Base-by-base conservation (phyloP, 2,888 invertebrate species). In the Apotomis betuletana region DNA sequence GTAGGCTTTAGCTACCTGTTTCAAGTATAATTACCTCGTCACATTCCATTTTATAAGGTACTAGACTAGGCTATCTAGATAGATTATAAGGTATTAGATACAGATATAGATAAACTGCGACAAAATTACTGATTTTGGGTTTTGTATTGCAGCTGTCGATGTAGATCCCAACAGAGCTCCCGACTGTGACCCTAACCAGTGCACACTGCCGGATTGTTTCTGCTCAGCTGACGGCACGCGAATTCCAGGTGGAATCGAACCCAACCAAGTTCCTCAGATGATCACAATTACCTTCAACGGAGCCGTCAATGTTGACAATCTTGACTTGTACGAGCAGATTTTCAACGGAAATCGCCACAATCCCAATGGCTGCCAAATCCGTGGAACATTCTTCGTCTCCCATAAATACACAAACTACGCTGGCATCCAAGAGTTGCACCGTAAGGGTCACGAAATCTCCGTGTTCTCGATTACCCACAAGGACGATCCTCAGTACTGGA, bases 361-460 rank as follows among this genome's bases (percentile, higher is more conserved):
- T 85, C 98, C 98, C 60, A 98, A 98, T 86, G 97, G 97, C 69
- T 98, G 98, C 86, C 96, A 96, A 85, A 96, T 98, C 85, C 96
- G 97, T 80, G 97, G 97, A 73, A 97, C 98, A 62, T 98, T 96
- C 95, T 98, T 98, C 88, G 97, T 97, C 0, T 97, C 97, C 0
- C 98, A 98, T 93, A 98, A 98, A 87, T 98, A 98, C 91, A 96
- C 96, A 76, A 98, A 98, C 90, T 98, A 98, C 86, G 97, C 97
- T 0, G 97, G 96, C 5, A 95, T 98, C 0, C 97, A 98, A 91
- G 98, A 98, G 85, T 93, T 98, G 75, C 97, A 98, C 87, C 95
- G 98, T 77, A 95, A 95, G 76, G 98, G 98, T 60, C 98, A 98
- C 85, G 98, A 98, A 93, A 98, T 98, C 84, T 95, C 97, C 0